Base-by-base conservation (phyloP, 2,888 invertebrate species). In the Schizotus pectinicornis region DNA sequence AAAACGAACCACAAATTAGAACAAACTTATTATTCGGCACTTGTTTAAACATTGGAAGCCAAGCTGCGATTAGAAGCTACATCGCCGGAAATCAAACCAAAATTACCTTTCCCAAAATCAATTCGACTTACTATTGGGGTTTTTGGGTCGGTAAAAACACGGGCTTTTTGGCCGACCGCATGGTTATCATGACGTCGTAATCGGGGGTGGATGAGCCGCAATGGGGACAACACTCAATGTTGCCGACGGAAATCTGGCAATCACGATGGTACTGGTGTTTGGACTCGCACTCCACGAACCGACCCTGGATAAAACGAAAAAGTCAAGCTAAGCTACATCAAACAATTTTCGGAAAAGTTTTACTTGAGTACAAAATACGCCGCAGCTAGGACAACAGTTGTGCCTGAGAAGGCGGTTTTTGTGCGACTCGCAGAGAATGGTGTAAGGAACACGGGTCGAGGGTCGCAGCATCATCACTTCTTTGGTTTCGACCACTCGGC, bases 321-420 rank as follows among this genome's bases (percentile, higher is more conserved):
- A 5, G 13, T 30, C 30, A 36, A 35, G 36, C 7, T 47, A 22
- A 8, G 6, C 31, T 43, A n/a, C 11, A 14, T 7, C 2, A 47
- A 22, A 33, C 31, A n/a, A 39, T 37, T 48, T 3, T 36, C 12
- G 12, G 32, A 31, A 55, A 9, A 50, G 60, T 9, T 38, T 66
- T 70, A 90, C 92, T 86, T 94, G 93, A 5, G 94, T 90, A 76
- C 95, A 95, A 78, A 94, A 96, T 48, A 93, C 81, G 5, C 95
- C 92, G 79, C 96, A 96, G 1, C 89, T 88, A 0, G 95, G 91
- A 74, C 95, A 96, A 77, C 94, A 94, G 78, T 94, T 92, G 79
- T 96, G 96, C 34, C 85, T 80, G 8, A 85, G 80, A 58, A 95
- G 80, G 57, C 94, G 85, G 68, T 88, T 86, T 58, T 86, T 84